Conservation (phyloP, 2,113 vertebrate species). For the Ceyx melanurus region DNA sequence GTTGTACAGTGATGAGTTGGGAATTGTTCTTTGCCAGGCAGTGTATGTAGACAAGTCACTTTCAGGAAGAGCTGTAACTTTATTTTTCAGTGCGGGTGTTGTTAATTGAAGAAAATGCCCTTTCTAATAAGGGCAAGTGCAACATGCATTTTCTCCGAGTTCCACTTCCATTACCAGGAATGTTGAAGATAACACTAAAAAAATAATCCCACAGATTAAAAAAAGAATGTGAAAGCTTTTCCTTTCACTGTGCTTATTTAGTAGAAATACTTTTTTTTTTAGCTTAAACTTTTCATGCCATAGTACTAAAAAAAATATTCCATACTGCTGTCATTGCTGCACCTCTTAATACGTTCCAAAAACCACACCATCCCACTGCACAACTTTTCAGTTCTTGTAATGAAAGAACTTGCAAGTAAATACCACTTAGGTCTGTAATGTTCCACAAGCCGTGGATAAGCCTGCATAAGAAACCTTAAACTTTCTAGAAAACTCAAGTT, state of each 20-base stretch:
- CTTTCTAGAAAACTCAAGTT: not conserved
- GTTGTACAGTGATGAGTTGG: slow-evolving; percentile 50
- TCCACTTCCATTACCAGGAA: not conserved
- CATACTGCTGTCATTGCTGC: not conserved
- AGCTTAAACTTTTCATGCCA: not conserved
- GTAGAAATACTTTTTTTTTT: not conserved
- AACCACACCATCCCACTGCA: not conserved
- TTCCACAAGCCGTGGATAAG: not conserved
- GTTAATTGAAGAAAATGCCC: not conserved
- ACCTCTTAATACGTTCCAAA: not conserved
- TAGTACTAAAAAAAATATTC: not conserved
- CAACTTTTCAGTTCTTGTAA: not conserved
- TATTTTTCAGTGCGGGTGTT: slow-evolving; percentile 28
- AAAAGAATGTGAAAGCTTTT: not conserved
- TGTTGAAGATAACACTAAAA: not conserved
- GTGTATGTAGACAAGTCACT: slow-evolving; percentile 1
- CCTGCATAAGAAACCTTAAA: not conserved
- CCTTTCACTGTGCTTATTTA: not conserved
- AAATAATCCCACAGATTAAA: not conserved
- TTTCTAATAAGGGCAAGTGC: not conserved
- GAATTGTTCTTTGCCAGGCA: slow-evolving; percentile 30
- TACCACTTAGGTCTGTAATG: not conserved
- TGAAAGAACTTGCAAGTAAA: not conserved
- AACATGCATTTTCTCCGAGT: not conserved
- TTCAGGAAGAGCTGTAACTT: slow-evolving; percentile 25